These are phyloP conservation scores for Pentalonia nigronervosa DNA, from an alignment of 1,140 invertebrate species.

Conservation along the genomic window DNA sequence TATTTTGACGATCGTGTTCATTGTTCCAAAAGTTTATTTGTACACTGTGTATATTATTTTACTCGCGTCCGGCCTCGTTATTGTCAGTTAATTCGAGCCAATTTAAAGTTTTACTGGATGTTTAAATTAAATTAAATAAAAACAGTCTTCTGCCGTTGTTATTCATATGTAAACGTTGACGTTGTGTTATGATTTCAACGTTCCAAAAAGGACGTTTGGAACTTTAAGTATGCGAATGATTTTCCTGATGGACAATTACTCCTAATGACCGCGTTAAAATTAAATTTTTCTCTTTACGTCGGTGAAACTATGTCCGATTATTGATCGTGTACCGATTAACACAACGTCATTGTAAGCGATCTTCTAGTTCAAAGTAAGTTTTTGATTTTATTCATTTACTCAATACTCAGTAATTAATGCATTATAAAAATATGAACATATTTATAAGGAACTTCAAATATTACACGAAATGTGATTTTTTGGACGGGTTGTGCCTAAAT, in stretches of 20 bases:
- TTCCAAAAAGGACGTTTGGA: neutral
- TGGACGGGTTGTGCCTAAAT: neutral
- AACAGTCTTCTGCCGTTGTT: neutral
- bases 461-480: neutral
- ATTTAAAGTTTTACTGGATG: neutral
- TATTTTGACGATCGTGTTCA: neutral
- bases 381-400: neutral
- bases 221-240: neutral
- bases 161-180: neutral
- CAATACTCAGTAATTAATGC: neutral
- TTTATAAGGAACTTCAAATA: neutral
- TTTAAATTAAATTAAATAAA: constrained; percentile 14
- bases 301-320: neutral
- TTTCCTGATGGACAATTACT: neutral
- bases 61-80: neutral
- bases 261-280: neutral
- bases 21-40: neutral
- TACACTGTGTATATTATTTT: neutral
- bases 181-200: neutral
- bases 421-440: neutral
- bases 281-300: neutral
- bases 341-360: neutral
- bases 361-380: neutral
- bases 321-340: neutral
- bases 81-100: neutral